phyloP scores from a whole-genome alignment of 1,140 invertebrate species.

The Drosophila triauraria region DNA sequence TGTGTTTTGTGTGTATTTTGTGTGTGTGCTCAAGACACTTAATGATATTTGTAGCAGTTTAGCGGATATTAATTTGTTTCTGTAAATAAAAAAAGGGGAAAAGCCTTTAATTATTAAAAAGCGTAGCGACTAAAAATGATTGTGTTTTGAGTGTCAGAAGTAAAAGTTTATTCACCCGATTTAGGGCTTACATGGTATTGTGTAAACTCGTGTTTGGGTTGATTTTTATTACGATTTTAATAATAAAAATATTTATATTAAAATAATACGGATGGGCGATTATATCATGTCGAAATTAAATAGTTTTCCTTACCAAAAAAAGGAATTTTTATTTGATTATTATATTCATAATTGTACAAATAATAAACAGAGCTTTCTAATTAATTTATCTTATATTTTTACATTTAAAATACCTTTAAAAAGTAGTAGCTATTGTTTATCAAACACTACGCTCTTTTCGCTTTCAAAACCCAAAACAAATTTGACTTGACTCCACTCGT shows the following conservation, averaged over 20 bases:
- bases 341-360: not conserved
- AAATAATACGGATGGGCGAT: not conserved
- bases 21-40: conserved; percentile 25
- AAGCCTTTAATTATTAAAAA: conserved; percentile 29
- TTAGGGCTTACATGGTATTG: not conserved
- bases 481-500: not conserved
- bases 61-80: conserved; percentile 48
- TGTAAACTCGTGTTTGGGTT: not conserved
- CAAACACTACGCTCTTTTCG: too few species aligned
- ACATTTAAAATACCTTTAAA: not conserved
- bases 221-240: not conserved
- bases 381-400: not conserved
- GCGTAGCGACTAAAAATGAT: conserved; percentile 21
- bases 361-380: not conserved
- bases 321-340: too few species aligned
- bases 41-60: conserved; percentile 50
- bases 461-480: not conserved
- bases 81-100: conserved; percentile 36
- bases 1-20: conserved; percentile 14
- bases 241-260: not conserved
- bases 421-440: too few species aligned
- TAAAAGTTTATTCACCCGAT: conserved; percentile 13
- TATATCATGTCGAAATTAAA: not conserved
- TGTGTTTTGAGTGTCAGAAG: not conserved
- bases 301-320: too few species aligned